phyloP scores from a whole-genome alignment of 2,888 invertebrate genomes.

The Acronicta aceris region DNA sequence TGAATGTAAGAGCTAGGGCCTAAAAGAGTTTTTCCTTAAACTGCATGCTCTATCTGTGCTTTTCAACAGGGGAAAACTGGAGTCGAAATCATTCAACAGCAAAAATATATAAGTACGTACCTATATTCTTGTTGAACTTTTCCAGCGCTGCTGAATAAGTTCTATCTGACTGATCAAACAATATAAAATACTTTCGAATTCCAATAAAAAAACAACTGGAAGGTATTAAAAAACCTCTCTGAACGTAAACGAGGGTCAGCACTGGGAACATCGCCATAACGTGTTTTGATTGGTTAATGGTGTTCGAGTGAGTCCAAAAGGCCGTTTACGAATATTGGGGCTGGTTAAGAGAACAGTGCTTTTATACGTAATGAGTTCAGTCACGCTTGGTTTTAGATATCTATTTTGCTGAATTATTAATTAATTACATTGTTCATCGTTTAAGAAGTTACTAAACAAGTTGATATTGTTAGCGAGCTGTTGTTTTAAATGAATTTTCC shows the following conservation, averaged over 20 bases:
- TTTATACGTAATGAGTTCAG: slow-evolving; percentile 59
- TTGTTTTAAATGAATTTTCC: slow-evolving; percentile 37
- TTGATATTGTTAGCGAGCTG: slow-evolving; percentile 34
- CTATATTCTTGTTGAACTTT: neutral
- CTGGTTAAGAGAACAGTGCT: slow-evolving; percentile 36
- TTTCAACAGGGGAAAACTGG: too few species aligned
- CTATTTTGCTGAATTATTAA: slow-evolving; percentile 34
- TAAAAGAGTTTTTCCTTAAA: too few species aligned
- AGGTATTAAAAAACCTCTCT: slow-evolving; percentile 35
- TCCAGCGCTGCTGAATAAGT: neutral
- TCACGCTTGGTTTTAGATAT: slow-evolving; percentile 41
- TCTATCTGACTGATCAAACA: slow-evolving; percentile 8
- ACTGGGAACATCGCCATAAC: slow-evolving; percentile 50
- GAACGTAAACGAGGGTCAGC: slow-evolving; percentile 45
- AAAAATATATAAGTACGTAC: too few species aligned
- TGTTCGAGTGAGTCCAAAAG: slow-evolving; percentile 55
- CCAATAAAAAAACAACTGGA: slow-evolving; percentile 28
- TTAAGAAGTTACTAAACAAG: slow-evolving; percentile 42
- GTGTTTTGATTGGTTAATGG: slow-evolving; percentile 63
- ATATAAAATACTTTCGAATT: slow-evolving; percentile 22
- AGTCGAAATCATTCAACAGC: too few species aligned
- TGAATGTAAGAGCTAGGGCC: too few species aligned
- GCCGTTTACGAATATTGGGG: slow-evolving; percentile 57
- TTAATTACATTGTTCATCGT: slow-evolving; percentile 42
- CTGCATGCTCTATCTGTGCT: too few species aligned